Evolutionary conservation across 1,140 invertebrate species (phyloP).

Genomic region (Linepithema humile): DNA sequence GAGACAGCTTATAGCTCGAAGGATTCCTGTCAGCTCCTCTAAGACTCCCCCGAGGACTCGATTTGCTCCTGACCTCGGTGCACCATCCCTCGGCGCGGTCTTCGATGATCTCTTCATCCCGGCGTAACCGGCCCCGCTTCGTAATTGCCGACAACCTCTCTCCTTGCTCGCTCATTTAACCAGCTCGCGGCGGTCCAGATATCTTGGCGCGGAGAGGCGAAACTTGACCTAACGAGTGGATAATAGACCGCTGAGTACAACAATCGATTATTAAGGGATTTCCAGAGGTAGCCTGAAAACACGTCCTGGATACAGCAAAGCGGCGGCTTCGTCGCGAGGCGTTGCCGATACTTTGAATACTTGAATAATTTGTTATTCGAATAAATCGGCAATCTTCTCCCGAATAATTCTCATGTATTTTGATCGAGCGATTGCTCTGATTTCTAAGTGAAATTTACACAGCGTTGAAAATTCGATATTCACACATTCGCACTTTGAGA

Average conservation of each 20-base stretch:
- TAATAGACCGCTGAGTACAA: slow-evolving; percentile 20
- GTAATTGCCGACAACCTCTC: slow-evolving; percentile 38
- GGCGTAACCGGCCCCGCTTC: slow-evolving; percentile 20
- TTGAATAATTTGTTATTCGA: neutral
- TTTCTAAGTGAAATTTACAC: neutral
- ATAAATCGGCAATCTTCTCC: neutral
- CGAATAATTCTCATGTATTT: neutral
- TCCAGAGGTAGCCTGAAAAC: neutral
- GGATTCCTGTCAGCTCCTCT: neutral
- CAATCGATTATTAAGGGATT: slow-evolving; percentile 35
- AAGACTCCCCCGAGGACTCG: slow-evolving; percentile 18
- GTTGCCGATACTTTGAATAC: neutral
- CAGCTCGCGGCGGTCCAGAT: slow-evolving; percentile 37
- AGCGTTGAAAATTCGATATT: neutral
- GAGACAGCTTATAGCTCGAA: slow-evolving; percentile 9
- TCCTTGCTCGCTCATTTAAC: neutral
- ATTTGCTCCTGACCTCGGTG: slow-evolving; percentile 8
- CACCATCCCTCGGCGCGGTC: neutral
- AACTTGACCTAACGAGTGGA: slow-evolving; percentile 39
- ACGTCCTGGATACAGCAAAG: neutral
- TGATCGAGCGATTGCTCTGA: neutral
- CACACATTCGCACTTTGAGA: neutral
- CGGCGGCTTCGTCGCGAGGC: neutral
- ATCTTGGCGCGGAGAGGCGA: slow-evolving; percentile 9
- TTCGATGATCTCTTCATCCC: slow-evolving; percentile 50